A percentile compares a stretch with the other conserved stretches of the same genome.
Conservation (phyloP, 2,113 vertebrate genomes). For the Lanius ludovicianus region DNA sequence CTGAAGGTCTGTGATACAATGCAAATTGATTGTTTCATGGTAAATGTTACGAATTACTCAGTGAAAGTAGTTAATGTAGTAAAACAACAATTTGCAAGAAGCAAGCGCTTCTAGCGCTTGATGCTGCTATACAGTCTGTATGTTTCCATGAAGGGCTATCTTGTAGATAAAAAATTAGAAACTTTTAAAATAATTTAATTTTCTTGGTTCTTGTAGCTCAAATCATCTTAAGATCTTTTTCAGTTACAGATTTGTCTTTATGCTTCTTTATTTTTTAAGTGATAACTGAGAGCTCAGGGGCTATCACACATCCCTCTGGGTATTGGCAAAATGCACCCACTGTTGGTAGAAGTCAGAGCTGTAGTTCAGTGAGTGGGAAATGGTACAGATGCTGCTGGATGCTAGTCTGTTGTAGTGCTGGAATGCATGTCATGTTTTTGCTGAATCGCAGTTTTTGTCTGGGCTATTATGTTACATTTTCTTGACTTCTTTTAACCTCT, state of each 20-base stretch:
- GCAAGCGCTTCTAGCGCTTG: not conserved
- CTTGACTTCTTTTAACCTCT: conserved; percentile 34
- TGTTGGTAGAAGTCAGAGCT: not conserved
- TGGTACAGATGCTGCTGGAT: not conserved
- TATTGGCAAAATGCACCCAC: not conserved
- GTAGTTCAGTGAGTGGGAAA: not conserved
- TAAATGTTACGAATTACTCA: not conserved
- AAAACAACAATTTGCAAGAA: not conserved
- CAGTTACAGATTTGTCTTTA: not conserved
- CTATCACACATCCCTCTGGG: not conserved
- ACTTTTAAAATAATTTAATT: not conserved
- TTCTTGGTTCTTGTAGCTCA: not conserved
- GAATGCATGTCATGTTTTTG: not conserved
- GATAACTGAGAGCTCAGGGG: not conserved
- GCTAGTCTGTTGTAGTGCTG: not conserved
- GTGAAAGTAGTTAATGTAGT: not conserved
- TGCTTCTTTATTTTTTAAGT: not conserved
- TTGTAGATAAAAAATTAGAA: not conserved
- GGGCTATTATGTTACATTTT: not conserved
- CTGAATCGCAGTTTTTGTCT: not conserved
- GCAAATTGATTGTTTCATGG: not conserved
- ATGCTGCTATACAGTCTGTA: not conserved
- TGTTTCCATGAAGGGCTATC: not conserved
- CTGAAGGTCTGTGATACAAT: not conserved
- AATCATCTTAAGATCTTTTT: not conserved